Evolutionary conservation across 2,888 invertebrate genomes (phyloP).

Genomic region (Acanthosepion pharaonis): DNA sequence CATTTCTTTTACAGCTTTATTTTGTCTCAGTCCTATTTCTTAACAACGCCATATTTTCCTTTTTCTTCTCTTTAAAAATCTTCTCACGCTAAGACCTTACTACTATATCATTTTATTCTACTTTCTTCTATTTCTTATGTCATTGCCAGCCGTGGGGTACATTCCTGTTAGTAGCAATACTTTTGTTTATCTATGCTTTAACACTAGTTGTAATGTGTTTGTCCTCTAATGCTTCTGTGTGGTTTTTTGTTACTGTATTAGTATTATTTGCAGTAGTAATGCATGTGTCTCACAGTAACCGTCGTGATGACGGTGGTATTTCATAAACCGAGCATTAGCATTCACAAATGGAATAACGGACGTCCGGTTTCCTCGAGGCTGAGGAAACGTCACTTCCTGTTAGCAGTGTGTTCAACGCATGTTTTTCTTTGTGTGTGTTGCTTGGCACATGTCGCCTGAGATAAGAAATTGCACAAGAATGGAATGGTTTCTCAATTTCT

Average conservation of each 20-base stretch:
- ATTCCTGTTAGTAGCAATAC: not conserved
- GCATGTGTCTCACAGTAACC: not conserved
- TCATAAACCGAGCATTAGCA: not conserved
- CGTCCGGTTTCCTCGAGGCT: slow-evolving; percentile 18
- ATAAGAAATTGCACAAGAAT: not conserved
- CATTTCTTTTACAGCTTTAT: too few relatives aligned
- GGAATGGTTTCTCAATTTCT: not conserved
- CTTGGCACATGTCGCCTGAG: slow-evolving; percentile 33
- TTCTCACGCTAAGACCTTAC: too few relatives aligned
- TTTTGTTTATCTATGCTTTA: not conserved
- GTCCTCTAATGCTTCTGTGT: not conserved
- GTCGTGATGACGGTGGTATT: not conserved
- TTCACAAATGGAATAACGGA: slow-evolving; percentile 33
- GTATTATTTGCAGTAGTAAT: not conserved
- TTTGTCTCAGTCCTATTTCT: too few relatives aligned
- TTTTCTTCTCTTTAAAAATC: too few relatives aligned
- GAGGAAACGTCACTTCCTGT: slow-evolving; percentile 33
- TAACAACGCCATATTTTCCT: too few relatives aligned
- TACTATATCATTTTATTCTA: too few relatives aligned
- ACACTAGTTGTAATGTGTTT: not conserved
- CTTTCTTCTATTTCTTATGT: too few relatives aligned
- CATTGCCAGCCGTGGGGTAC: not conserved
- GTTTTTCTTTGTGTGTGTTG: not conserved
- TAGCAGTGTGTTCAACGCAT: not conserved
- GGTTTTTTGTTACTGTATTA: not conserved